A percentile compares a stretch with the other conserved stretches of the same genome.
These are phyloP conservation scores for Gadus chalcogrammus DNA, from an alignment of 2,113 vertebrate species.

Conservation along the genomic window DNA sequence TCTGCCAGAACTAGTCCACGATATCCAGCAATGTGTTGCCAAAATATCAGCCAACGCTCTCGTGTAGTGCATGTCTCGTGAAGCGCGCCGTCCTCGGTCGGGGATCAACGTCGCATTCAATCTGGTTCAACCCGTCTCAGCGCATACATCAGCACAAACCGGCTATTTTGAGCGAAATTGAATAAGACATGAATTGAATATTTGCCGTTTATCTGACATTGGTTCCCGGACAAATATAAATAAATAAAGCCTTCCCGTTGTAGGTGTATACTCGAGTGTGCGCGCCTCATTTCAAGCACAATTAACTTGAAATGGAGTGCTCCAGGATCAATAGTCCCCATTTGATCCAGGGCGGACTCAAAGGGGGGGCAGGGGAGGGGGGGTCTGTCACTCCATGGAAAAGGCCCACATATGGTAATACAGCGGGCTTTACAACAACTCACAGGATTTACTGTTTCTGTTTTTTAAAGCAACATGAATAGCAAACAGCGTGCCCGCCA, in stretches of 20 bases:
- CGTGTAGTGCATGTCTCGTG: constrained; percentile 20
- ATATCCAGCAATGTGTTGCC: constrained; percentile 13
- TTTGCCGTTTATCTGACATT: constrained; percentile 70
- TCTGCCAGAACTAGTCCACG: neutral
- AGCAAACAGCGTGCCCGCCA: constrained; percentile 66
- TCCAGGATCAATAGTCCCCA: constrained; percentile 81
- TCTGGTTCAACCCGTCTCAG: constrained; percentile 47
- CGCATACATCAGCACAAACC: constrained; percentile 54
- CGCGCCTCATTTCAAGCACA: constrained; percentile 84
- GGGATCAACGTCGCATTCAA: constrained; percentile 53
- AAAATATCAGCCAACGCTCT: constrained; percentile 4
- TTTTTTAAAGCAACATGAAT: constrained; percentile 73
- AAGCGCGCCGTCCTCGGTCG: constrained; percentile 19
- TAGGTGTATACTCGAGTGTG: constrained; percentile 71
- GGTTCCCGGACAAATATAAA: constrained; percentile 71
- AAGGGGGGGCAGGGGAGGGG: no score
- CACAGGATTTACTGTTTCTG: constrained; percentile 76
- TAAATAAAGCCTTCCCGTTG: constrained; percentile 72
- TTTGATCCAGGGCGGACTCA: constrained; percentile 66
- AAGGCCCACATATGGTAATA: constrained; percentile 81
- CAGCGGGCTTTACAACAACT: constrained; percentile 76
- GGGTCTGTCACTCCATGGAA: constrained; percentile 76
- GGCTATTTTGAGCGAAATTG: constrained; percentile 64
- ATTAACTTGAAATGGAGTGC: constrained; percentile 83
- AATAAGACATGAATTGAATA: constrained; percentile 72